These are phyloP conservation scores for Capromys pilorides DNA, from an alignment of 2,797 vertebrate genomes.

Conservation along the genomic window DNA sequence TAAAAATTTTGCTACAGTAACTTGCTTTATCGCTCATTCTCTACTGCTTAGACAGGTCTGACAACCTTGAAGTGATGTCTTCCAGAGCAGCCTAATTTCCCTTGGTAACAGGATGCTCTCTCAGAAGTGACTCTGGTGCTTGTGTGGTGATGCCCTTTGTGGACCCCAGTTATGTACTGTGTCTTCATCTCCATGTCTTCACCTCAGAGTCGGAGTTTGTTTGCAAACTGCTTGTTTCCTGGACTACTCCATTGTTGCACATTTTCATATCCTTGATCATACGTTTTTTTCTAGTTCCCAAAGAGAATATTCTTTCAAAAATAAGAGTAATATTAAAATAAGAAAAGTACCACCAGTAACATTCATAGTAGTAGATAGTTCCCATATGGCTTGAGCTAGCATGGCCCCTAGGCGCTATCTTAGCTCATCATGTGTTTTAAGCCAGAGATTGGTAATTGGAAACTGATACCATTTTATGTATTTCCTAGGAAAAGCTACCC, in stretches of 20 bases:
- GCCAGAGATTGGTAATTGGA: neutral
- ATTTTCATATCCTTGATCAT: neutral
- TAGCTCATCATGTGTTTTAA: slow-evolving; percentile 24
- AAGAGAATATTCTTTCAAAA: neutral
- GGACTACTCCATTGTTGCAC: neutral
- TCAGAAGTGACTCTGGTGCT: slow-evolving; percentile 1
- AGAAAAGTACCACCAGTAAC: neutral
- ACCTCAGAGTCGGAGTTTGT: neutral
- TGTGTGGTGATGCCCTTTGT: neutral
- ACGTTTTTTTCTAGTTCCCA: neutral
- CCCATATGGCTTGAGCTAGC: neutral
- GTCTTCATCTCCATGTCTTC: neutral
- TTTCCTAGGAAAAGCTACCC: neutral
- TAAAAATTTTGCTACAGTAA: too few relatives aligned
- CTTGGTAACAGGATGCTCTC: neutral
- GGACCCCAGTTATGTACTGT: neutral
- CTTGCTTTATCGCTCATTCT: neutral
- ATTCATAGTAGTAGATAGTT: neutral
- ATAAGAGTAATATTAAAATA: neutral
- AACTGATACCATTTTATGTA: neutral
- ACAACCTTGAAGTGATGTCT: neutral
- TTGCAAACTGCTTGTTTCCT: neutral
- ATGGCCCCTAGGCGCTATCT: neutral
- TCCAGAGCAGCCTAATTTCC: neutral
- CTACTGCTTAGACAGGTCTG: neutral